Base-by-base conservation (phyloP, 1,140 invertebrate genomes). In the Chionoecetes opilio region DNA sequence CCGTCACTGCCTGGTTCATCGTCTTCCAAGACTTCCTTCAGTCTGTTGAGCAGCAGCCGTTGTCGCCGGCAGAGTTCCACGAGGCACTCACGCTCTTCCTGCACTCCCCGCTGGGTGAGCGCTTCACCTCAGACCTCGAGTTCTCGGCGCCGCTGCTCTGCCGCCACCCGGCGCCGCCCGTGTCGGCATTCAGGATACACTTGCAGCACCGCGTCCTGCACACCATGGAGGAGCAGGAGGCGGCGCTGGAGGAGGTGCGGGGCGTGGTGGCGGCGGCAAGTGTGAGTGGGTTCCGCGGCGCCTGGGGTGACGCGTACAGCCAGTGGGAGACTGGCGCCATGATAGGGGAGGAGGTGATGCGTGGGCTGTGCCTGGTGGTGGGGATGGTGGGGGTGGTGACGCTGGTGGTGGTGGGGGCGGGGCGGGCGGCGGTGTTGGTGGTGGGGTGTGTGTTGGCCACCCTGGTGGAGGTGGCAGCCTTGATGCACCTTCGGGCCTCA, bases 401-500 rank as follows among this genome's bases (percentile, higher is more conserved):
- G 17, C 96, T 98, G 0, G 96, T 99, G 1, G 97, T 99, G n/a
- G 98, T 99, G 96, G 98, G 98, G 29, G 98, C 99, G 97, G 96
- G 98, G 0, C 98, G 98, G 97, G 98, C 98, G 94, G 98, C 98
- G 97, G 97, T 98, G 94, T 98, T 98, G 98, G 98, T 98, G 96
- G 98, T 98, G 96, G 97, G 98, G 82, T 98, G 98, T 96, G 98
- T 98, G 82, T 97, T 98, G 41, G 97, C 98, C 95, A 99, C 98
- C 1, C 97, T 98, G 96, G 97, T 97, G 29, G 98, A 98, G 97
- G 98, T 99, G 38, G 98, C 98, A 95, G 98, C 98, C 3, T 98
- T 98, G 96, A 98, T 99, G 98, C 98, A 98, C 97, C 98, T 85
- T 98, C 98, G 98, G 98, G 98, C 6, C 97, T 99, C 92, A 98